Evolutionary conservation across 2,113 vertebrate genomes (phyloP).

Genomic region (Arizona elegans): DNA sequence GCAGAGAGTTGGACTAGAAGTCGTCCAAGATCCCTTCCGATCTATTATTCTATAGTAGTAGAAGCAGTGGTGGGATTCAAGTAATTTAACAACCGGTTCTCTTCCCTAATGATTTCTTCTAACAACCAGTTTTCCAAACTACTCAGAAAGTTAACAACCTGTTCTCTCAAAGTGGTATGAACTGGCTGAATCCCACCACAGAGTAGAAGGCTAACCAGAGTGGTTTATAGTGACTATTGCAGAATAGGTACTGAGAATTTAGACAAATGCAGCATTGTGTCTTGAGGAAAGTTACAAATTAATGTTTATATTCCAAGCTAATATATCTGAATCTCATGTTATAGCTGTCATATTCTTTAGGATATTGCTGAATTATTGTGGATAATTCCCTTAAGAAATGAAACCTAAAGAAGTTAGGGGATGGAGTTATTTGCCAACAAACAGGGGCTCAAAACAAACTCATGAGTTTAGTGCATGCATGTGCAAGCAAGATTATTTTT

Average conservation of each 20-base stretch:
- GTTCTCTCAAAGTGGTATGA: too few relatives aligned
- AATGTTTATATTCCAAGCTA: not conserved
- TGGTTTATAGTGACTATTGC: not conserved
- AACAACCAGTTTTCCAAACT: too few relatives aligned
- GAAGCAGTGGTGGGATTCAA: not conserved
- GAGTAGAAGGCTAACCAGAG: not conserved
- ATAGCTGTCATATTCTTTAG: not conserved
- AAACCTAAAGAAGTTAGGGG: not conserved
- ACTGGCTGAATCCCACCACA: too few relatives aligned
- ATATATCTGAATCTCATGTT: not conserved
- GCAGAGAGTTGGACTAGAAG: not conserved
- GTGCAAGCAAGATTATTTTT: conserved; percentile 1
- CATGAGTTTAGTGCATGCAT: not conserved
- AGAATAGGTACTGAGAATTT: not conserved
- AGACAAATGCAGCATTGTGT: not conserved
- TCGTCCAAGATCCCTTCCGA: not conserved
- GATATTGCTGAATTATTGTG: not conserved
- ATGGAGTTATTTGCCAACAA: not conserved
- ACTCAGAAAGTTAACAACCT: too few relatives aligned
- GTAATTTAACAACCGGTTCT: too few relatives aligned
- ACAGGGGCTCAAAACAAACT: conserved; percentile 10
- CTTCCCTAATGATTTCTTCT: too few relatives aligned
- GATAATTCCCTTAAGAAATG: not conserved
- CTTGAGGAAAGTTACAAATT: not conserved
- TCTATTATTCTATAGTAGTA: not conserved